These are phyloP conservation scores for Ashinkailepas kermadecensis DNA, from an alignment of 2,888 invertebrate species.

Conservation along the genomic window DNA sequence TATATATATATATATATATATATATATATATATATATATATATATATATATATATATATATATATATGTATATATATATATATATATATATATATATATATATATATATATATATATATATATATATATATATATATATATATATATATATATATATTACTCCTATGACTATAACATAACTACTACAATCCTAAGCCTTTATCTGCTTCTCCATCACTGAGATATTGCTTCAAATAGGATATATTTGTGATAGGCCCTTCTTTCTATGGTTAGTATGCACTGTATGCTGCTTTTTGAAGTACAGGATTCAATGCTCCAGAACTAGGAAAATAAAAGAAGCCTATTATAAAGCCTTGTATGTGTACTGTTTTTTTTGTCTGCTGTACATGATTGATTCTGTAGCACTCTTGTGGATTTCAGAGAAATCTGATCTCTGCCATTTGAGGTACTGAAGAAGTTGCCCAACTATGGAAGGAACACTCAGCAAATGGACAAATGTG, in stretches of 20 bases:
- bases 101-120: conserved; percentile 27
- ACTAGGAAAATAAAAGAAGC: not conserved
- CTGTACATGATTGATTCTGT: no score
- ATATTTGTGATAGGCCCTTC: no score
- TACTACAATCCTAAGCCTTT: not conserved
- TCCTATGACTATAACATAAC: not conserved
- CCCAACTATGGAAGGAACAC: conserved; percentile 54
- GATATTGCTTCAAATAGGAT: no score
- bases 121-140: conserved; percentile 25
- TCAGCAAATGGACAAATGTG: conserved; percentile 93
- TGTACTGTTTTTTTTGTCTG: no score
- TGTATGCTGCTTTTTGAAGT: not conserved
- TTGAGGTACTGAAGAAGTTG: no score
- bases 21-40: no score
- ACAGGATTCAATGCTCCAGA: not conserved
- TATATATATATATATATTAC: no score
- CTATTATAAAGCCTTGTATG: not conserved
- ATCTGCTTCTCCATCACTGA: no score
- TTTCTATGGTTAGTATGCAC: not conserved
- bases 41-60: no score
- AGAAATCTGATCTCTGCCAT: no score
- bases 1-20: no score
- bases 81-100: conserved; percentile 27
- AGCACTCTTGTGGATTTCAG: no score
- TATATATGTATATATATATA: conserved; percentile 27